phyloP scores from a whole-genome alignment of 2,113 vertebrate species.

The Erythrolamprus reginae region DNA sequence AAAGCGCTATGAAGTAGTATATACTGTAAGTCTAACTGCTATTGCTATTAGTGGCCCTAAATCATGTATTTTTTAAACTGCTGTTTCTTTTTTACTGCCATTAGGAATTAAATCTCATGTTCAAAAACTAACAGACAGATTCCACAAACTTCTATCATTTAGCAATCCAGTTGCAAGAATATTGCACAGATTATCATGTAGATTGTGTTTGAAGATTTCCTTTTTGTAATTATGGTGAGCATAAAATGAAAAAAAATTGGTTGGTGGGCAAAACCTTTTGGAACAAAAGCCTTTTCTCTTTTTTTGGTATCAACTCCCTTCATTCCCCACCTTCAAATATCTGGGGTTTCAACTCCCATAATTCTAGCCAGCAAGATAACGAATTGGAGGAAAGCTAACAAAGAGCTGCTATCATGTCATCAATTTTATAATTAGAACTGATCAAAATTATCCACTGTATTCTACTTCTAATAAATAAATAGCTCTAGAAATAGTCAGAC shows the following conservation, averaged over 20 bases:
- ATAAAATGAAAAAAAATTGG: not conserved
- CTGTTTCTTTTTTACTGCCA: not conserved
- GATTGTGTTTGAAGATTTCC: not conserved
- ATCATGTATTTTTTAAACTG: not conserved
- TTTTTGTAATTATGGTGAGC: not conserved
- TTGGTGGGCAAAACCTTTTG: not conserved
- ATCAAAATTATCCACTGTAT: not conserved
- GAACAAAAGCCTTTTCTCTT: not conserved
- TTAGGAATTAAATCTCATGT: not conserved
- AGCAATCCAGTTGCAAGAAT: not conserved
- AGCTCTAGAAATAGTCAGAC: not conserved
- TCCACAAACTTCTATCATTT: not conserved
- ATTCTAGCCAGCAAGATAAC: not conserved
- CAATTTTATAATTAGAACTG: not conserved
- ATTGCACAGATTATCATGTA: not conserved
- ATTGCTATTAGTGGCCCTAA: not conserved
- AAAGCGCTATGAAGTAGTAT: too few relatives aligned
- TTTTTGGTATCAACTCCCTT: not conserved
- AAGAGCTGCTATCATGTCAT: not conserved
- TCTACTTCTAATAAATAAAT: not conserved
- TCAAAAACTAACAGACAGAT: not conserved
- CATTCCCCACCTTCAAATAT: not conserved
- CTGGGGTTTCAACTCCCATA: not conserved
- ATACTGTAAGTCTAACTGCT: too few relatives aligned
- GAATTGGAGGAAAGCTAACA: not conserved